Evolutionary conservation across 2,113 vertebrate species (phyloP).

Genomic region (Suncus etruscus): DNA sequence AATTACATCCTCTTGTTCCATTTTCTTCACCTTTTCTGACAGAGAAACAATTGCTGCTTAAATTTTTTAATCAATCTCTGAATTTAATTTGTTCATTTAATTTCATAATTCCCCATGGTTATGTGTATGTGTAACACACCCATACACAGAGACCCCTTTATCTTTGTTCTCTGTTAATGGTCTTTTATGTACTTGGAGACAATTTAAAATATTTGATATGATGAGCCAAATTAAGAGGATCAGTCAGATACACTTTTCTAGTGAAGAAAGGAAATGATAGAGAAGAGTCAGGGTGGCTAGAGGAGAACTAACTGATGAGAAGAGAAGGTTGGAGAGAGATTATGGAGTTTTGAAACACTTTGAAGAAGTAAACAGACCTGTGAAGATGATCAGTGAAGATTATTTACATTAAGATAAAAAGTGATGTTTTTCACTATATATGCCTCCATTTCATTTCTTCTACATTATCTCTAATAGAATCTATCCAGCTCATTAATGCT

Average conservation of each 20-base stretch:
- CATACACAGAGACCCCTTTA: neutral
- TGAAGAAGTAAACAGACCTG: neutral
- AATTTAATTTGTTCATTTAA: neutral
- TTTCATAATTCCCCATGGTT: neutral
- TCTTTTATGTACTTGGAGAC: conserved; percentile 2
- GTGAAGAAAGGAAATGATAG: neutral
- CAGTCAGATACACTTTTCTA: neutral
- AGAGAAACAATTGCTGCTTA: neutral
- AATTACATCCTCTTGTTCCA: neutral
- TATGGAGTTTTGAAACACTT: neutral
- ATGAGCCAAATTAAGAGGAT: neutral
- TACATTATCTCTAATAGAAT: neutral
- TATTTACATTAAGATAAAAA: neutral
- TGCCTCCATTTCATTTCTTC: neutral
- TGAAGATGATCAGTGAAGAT: neutral
- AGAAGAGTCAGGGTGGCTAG: neutral
- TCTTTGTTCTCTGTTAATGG: neutral
- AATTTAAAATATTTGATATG: neutral
- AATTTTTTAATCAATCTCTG: neutral
- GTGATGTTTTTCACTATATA: neutral
- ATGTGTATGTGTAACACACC: neutral
- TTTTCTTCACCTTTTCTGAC: neutral
- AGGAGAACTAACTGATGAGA: neutral
- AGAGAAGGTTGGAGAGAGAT: neutral
- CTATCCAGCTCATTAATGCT: neutral